Base-by-base conservation (phyloP, 2,797 vertebrate genomes). In the Merluccius polli region DNA sequence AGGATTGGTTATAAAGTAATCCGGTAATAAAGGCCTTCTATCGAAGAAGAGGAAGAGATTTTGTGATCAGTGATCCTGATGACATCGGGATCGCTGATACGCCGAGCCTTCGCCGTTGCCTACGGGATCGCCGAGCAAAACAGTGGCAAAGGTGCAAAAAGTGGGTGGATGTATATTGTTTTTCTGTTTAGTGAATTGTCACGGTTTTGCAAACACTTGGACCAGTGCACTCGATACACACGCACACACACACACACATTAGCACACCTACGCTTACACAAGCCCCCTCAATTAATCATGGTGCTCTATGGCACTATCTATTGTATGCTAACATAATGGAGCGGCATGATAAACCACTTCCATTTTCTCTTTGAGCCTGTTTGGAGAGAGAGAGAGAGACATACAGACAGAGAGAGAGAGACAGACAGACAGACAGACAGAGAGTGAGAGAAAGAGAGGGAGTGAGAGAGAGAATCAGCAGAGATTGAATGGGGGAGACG, bases 241-340 rank as follows among this genome's bases (percentile, higher is more conserved):
- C 52, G 24, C 52, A 63, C n/a, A 63, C 52, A 24, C n/a, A 63
- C 52, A 63, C 52, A 24, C 21, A 63, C n/a, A 24, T 63, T 63
- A 63, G 52, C 52, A 63, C 52, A 63, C 52, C 52, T 63, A 63
- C n/a, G 52, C 52, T 63, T 63, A 10, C n/a, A 63, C 52, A 63
- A 63, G 52, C 52, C 77, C 75, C 79, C 75, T 89, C 76, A 87
- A 85, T 86, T 82, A 87, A 78, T 87, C 76, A 87, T 81, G 72
- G 2, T 68, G 78, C 81, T 80, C 80, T 86, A 83, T 73, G 73
- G 72, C 77, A 76, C 74, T 79, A 83, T 83, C 78, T 71, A 11
- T 75, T 77, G 79, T 83, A 85, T 29, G 79, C 74, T 69, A 86
- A 83, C 84, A 87, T 82, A 85, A 88, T 83, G 77, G 81, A 86